Evolutionary conservation across 2,113 vertebrate genomes (phyloP).

Genomic region (Tachysurus vachellii): DNA sequence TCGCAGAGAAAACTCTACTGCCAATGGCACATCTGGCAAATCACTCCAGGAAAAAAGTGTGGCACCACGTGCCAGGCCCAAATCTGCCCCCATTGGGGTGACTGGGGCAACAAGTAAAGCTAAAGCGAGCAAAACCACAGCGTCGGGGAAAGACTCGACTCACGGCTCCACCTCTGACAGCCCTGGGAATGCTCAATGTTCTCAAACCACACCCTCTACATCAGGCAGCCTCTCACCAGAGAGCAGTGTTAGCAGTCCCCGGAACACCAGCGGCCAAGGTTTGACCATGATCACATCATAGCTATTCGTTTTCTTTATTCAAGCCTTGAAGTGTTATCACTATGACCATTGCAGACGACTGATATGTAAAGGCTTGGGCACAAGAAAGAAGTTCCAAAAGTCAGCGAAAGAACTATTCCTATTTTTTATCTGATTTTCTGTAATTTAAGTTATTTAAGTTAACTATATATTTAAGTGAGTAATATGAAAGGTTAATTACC

Average conservation of each 20-base stretch:
- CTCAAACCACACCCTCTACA: constrained; percentile 62
- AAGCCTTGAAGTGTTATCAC: background rate
- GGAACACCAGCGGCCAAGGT: constrained; percentile 69
- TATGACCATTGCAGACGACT: background rate
- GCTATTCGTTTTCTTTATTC: background rate
- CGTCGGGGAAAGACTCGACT: constrained; percentile 72
- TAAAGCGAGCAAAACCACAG: constrained; percentile 74
- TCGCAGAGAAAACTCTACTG: constrained; percentile 68
- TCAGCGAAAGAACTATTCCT: background rate
- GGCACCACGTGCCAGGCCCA: constrained; percentile 81
- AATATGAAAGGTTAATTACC: background rate
- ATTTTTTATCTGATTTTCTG: background rate
- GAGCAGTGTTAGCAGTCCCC: constrained; percentile 67
- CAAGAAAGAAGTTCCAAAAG: background rate
- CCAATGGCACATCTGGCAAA: constrained; percentile 70
- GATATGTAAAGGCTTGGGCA: background rate
- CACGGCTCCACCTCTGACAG: constrained; percentile 53
- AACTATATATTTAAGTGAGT: too few species aligned
- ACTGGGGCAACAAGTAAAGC: constrained; percentile 68
- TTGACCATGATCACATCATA: background rate
- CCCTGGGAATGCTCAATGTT: constrained; percentile 50
- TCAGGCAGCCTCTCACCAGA: constrained; percentile 75
- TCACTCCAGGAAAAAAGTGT: constrained; percentile 76
- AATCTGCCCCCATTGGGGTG: constrained; percentile 70
- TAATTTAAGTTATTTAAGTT: background rate